Evolutionary conservation across 2,113 vertebrate species (phyloP).

Genomic region (Anthoscopus minutus): DNA sequence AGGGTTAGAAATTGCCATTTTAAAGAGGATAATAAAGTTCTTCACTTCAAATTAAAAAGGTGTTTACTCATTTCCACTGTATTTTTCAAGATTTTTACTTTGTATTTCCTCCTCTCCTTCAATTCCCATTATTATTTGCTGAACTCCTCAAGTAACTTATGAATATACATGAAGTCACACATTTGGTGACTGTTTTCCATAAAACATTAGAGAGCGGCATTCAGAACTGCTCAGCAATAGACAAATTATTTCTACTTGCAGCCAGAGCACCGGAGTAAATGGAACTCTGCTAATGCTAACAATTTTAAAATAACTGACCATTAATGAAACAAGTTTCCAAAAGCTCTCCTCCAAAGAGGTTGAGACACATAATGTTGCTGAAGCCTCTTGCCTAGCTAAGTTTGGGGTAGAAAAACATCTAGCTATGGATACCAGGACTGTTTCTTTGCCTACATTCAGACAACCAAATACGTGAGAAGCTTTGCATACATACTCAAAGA

Average conservation of each 20-base stretch:
- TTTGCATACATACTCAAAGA: neutral
- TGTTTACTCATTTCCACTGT: neutral
- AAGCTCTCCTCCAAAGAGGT: neutral
- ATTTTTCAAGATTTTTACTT: neutral
- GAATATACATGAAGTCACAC: neutral
- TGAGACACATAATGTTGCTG: fast-evolving
- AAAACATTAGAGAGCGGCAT: neutral
- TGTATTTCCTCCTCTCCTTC: neutral
- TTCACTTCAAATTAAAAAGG: neutral
- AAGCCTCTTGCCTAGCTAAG: neutral
- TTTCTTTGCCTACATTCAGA: neutral
- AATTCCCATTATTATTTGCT: neutral
- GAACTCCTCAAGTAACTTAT: neutral
- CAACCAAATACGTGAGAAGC: neutral
- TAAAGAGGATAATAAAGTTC: neutral
- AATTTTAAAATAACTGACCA: neutral
- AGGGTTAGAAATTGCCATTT: neutral
- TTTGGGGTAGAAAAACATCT: neutral
- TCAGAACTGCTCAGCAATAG: neutral
- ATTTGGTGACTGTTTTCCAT: neutral
- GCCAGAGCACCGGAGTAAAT: neutral
- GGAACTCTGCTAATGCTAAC: neutral
- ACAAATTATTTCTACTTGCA: neutral
- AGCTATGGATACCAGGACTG: neutral
- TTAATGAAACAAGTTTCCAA: neutral